Conservation (phyloP, 2,888 invertebrate species). For the Amiota mariae region DNA sequence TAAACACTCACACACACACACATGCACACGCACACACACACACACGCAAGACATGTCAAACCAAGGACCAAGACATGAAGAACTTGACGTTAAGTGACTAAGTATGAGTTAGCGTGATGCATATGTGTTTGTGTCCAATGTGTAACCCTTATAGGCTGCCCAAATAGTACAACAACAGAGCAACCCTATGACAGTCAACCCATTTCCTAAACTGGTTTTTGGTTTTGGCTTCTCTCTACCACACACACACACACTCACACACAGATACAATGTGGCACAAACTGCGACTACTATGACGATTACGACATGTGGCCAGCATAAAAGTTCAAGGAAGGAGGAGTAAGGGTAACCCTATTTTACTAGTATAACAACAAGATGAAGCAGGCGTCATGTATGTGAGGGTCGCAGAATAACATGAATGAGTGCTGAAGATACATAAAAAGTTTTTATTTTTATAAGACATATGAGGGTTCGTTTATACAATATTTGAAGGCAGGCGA, state of each 20-base stretch:
- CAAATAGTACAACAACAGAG: constrained; percentile 14
- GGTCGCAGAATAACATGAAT: constrained; percentile 48
- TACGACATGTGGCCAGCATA: constrained; percentile 60
- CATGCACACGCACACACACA: neutral
- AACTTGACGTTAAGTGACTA: constrained; percentile 18
- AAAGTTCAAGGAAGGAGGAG: constrained; percentile 59
- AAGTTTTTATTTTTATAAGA: constrained; percentile 67
- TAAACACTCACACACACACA: neutral
- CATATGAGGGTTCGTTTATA: constrained; percentile 47
- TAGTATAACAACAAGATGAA: constrained; percentile 34
- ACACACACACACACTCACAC: too few relatives aligned
- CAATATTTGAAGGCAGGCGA: too few relatives aligned
- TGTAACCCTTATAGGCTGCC: constrained; percentile 59
- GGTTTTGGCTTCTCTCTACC: constrained; percentile 43
- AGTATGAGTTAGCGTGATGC: constrained; percentile 4
- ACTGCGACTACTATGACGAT: constrained; percentile 34
- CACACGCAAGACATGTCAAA: too few relatives aligned
- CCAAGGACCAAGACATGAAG: neutral
- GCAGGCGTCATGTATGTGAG: neutral
- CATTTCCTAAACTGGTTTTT: constrained; percentile 44
- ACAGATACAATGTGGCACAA: neutral
- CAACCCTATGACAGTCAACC: constrained; percentile 48
- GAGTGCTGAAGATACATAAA: constrained; percentile 57
- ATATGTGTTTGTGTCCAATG: constrained; percentile 34
- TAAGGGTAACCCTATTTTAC: constrained; percentile 50